These are phyloP conservation scores for Peromyscus maniculatus DNA, from an alignment of 2,113 vertebrate genomes.

Conservation along the genomic window DNA sequence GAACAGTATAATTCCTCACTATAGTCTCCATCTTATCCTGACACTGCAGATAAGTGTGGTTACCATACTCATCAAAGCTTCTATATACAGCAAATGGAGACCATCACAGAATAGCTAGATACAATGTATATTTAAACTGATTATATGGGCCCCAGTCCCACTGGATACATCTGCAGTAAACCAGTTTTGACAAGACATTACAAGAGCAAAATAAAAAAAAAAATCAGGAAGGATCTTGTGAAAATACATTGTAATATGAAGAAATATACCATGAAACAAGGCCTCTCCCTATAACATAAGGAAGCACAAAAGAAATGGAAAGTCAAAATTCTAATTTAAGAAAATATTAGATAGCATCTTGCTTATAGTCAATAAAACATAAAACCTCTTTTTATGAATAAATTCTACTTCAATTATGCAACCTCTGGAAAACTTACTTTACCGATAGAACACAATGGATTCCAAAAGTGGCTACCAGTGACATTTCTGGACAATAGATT, in stretches of 20 bases:
- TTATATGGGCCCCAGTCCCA: neutral
- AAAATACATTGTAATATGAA: slow-evolving; percentile 7
- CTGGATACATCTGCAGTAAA: neutral
- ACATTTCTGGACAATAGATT: neutral
- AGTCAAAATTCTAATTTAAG: neutral
- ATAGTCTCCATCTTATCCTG: neutral
- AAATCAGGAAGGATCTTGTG: neutral
- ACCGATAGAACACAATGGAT: neutral
- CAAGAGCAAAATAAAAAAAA: neutral
- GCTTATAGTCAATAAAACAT: neutral
- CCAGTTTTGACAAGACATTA: neutral
- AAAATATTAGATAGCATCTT: slow-evolving; percentile 6
- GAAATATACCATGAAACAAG: neutral
- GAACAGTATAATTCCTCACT: neutral
- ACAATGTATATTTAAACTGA: neutral
- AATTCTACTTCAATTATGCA: neutral
- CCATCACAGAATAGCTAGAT: neutral
- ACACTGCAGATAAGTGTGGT: neutral
- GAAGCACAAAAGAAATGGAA: neutral
- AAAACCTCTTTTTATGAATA: slow-evolving; percentile 24
- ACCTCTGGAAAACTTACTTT: neutral
- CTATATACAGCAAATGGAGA: neutral
- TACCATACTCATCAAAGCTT: neutral
- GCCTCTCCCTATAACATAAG: neutral
- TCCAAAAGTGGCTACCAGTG: neutral